phyloP scores from a whole-genome alignment of 1,140 invertebrate species.

The Drosophila sechellia region DNA sequence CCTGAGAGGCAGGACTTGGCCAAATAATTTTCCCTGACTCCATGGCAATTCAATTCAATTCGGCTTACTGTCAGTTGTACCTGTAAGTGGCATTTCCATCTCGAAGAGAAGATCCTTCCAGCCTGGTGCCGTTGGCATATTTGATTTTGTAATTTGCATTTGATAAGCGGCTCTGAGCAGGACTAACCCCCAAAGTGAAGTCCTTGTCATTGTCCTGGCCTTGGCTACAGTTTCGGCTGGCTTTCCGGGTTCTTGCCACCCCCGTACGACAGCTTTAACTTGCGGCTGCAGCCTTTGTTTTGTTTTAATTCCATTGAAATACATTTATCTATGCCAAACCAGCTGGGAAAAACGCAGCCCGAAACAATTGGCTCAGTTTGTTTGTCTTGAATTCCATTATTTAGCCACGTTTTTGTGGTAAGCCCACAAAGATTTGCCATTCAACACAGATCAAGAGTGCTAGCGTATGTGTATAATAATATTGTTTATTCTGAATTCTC shows the following conservation, averaged over 20 bases:
- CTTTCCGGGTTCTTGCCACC: slow-evolving; percentile 1
- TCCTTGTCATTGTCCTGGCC: slow-evolving; percentile 9
- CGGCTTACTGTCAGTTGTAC: slow-evolving; percentile 38
- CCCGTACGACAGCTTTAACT: slow-evolving; percentile 7
- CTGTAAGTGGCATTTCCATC: slow-evolving; percentile 41
- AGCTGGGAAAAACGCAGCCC: slow-evolving; percentile 11
- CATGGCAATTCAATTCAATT: slow-evolving; percentile 61
- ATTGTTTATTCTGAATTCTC: slow-evolving; percentile 34
- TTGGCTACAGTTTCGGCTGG: slow-evolving; percentile 12
- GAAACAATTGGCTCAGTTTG: slow-evolving; percentile 15
- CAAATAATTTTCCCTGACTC: slow-evolving; percentile 62
- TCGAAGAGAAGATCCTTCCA: slow-evolving; percentile 32
- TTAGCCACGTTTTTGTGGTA: slow-evolving; percentile 1
- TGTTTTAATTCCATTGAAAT: slow-evolving; percentile 77
- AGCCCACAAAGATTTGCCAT: slow-evolving; percentile 23
- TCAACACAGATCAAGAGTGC: slow-evolving; percentile 10
- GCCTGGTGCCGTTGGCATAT: slow-evolving; percentile 54
- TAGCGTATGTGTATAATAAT: slow-evolving; percentile 28
- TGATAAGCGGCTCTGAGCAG: slow-evolving; percentile 62
- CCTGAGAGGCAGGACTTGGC: slow-evolving; percentile 12
- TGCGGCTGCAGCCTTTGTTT: slow-evolving; percentile 53
- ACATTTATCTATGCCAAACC: slow-evolving; percentile 54
- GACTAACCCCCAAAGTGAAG: slow-evolving; percentile 1
- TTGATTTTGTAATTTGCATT: slow-evolving; percentile 79
- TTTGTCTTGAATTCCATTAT: slow-evolving; percentile 18